Evolutionary conservation across 2,113 vertebrate species (phyloP).

Genomic region (Perca fluviatilis): DNA sequence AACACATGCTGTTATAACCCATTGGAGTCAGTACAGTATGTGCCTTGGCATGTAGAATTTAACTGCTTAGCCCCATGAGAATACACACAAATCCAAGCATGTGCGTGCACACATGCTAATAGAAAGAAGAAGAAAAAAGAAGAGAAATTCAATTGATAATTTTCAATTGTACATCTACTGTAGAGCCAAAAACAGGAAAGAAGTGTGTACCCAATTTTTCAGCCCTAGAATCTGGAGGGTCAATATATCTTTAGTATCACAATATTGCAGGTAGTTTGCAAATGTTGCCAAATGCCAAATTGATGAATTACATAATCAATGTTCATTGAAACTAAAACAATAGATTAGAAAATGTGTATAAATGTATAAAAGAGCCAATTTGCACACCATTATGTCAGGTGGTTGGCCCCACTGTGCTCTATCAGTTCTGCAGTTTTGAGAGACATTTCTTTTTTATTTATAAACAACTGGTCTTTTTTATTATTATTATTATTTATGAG

Average conservation of each 20-base stretch:
- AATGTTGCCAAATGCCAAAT: neutral
- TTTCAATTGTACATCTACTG: neutral
- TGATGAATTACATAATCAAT: neutral
- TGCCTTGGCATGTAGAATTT: slow-evolving; percentile 41
- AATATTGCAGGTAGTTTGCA: neutral
- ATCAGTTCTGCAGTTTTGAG: neutral
- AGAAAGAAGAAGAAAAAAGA: too few relatives aligned
- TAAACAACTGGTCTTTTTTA: neutral
- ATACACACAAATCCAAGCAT: slow-evolving; percentile 38
- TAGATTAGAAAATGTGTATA: neutral
- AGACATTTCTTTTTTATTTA: neutral
- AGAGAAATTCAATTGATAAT: neutral
- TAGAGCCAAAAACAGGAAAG: neutral
- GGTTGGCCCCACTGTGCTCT: neutral
- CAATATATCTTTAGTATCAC: neutral
- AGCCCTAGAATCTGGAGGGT: neutral
- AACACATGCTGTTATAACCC: slow-evolving; percentile 68
- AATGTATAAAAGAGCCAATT: neutral
- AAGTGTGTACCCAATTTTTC: neutral
- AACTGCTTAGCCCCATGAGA: slow-evolving; percentile 42
- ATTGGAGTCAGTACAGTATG: slow-evolving; percentile 45
- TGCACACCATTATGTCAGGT: neutral
- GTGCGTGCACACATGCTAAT: slow-evolving; percentile 26
- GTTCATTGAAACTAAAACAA: neutral
- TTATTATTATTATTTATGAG: neutral